phyloP scores from a whole-genome alignment of 2,797 vertebrate genomes.

The Limosa lapponica region DNA sequence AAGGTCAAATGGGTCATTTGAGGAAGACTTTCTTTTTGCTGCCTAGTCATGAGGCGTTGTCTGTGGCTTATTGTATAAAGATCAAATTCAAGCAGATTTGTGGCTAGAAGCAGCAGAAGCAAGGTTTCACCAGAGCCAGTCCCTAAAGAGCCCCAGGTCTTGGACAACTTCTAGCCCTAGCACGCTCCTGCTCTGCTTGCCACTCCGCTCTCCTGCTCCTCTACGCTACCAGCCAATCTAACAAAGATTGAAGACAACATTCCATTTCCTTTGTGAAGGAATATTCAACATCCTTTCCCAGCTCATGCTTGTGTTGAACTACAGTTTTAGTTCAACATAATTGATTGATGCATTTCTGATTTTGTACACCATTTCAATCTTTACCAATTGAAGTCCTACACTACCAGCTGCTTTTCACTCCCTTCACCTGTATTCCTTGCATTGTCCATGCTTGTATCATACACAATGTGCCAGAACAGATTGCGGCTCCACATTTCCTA shows the following conservation, averaged over 20 bases:
- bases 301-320: neutral
- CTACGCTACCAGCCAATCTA: neutral
- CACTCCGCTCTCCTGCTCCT: neutral
- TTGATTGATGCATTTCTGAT: too few species aligned
- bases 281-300: neutral
- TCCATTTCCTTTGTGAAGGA: neutral
- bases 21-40: neutral
- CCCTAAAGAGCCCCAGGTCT: neutral
- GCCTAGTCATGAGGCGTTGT: neutral
- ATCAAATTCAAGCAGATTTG: neutral
- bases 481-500: neutral
- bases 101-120: neutral
- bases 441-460: neutral
- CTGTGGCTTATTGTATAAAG: neutral
- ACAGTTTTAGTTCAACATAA: neutral
- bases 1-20: neutral
- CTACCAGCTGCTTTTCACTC: neutral
- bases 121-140: neutral
- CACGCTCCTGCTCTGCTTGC: neutral
- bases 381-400: neutral
- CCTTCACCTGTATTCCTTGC: neutral
- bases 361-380: too few species aligned
- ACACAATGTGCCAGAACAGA: neutral
- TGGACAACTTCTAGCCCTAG: neutral
- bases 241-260: neutral